phyloP scores from a whole-genome alignment of 2,797 vertebrate species.

The Sciurus vulgaris region DNA sequence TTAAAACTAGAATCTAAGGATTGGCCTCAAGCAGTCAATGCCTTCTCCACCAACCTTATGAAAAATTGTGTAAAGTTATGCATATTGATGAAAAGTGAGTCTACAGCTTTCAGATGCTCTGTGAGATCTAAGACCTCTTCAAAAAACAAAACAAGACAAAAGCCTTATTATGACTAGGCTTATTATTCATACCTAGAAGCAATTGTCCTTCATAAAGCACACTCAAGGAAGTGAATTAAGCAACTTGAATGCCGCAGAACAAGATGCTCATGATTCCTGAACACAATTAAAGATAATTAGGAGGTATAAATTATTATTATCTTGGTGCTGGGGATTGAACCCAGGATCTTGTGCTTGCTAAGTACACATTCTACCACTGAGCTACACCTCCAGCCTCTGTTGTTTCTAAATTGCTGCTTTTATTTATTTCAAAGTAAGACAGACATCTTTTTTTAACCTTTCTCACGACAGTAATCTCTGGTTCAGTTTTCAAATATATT shows the following conservation, averaged over 20 bases:
- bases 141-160: background rate
- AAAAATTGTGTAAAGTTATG: background rate
- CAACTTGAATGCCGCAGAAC: conserved; percentile 64
- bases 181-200: conserved; percentile 7
- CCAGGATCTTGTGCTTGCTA: background rate
- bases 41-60: background rate
- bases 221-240: conserved; percentile 43
- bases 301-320: background rate
- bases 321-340: background rate
- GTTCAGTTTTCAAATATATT: conserved; percentile 25
- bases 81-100: background rate
- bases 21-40: conserved; percentile 27
- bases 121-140: background rate
- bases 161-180: background rate
- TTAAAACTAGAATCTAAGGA: background rate
- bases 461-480: background rate
- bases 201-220: conserved; percentile 57
- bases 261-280: conserved; percentile 78
- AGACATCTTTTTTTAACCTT: background rate
- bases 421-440: background rate
- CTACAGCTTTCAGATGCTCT: background rate
- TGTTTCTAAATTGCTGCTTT: conserved; percentile 58
- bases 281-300: conserved; percentile 67
- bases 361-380: background rate
- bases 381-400: background rate